Evolutionary conservation across 2,888 invertebrate genomes (phyloP), one percentile per base, ranked within the genome.

Genomic region (Apeira syringaria): DNA sequence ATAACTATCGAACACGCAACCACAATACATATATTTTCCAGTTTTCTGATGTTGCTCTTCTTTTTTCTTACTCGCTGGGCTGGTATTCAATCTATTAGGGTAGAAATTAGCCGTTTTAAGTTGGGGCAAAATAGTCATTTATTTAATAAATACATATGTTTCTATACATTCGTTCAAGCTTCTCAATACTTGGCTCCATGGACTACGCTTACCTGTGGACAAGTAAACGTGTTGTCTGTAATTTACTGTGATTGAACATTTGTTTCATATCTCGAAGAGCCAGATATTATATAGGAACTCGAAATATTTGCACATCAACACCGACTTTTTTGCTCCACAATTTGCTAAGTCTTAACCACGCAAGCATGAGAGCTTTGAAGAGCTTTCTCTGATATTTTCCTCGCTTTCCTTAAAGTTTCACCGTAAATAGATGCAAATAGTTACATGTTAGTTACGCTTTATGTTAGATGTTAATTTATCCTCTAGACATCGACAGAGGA

Each of bases 391-490:
- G 27, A 47, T 37, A 42, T 30, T 49, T 56, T 58, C 36, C 48
- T 53, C 41, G 61, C 59, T 68, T 61, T 47, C 48, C 44, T 55
- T 43, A 49, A 51, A 56, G 62, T 39, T 47, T 53, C 41, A 51
- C 38, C 53, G 47, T 61, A 42, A 40, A 51, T 51, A 69, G 56
- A 40, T 47, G 61, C 63, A 51, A 42, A 35, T 61, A 49, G 41
- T 42, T 59, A 58, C 35, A 57, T 58, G 64, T 62, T 64, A 65
- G 65, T 49, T 55, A 50, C 54, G 68, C 71, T 73, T 68, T 55
- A 63, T 69, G 65, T 74, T 80, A 73, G 78, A 65, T 56, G 63
- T 64, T 64, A 62, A 62, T 76, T 74, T 74, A 61, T 72, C 68
- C 71, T 71, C 61, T 76, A 76, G 75, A 68, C 61, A 59, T 56